A percentile compares a stretch with the other conserved stretches of the same genome.
Conservation (phyloP, 2,888 invertebrate species). For the Lutraria lutraria region DNA sequence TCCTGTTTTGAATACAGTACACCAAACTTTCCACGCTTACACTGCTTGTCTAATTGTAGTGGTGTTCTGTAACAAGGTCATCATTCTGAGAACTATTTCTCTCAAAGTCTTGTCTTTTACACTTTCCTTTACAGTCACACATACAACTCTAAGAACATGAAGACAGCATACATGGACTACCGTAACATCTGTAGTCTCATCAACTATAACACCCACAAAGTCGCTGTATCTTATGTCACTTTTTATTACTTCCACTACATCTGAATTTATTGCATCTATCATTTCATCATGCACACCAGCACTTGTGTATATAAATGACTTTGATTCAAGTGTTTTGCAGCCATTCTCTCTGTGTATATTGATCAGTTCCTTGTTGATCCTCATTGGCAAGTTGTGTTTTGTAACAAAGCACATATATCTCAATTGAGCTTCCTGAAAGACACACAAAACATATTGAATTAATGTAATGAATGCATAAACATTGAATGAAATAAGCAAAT, state of each 20-base stretch:
- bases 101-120: too few species aligned
- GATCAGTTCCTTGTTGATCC: constrained; percentile 29
- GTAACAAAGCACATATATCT: constrained; percentile 29
- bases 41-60: too few species aligned
- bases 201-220: constrained; percentile 44
- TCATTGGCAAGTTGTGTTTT: constrained; percentile 23
- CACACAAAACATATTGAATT: too few species aligned
- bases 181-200: constrained; percentile 55
- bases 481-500: too few species aligned
- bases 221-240: constrained; percentile 30
- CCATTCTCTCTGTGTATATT: constrained; percentile 28
- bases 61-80: too few species aligned
- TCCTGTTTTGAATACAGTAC: too few species aligned
- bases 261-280: constrained; percentile 32
- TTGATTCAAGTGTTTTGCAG: constrained; percentile 40
- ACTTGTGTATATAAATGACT: constrained; percentile 39
- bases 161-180: too few species aligned
- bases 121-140: too few species aligned
- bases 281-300: constrained; percentile 33
- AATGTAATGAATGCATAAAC: too few species aligned
- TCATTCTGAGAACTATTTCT: too few species aligned
- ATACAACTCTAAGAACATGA: too few species aligned
- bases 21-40: too few species aligned
- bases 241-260: constrained; percentile 19
- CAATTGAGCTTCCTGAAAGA: constrained; percentile 42